Base-by-base conservation (phyloP, 2,888 invertebrate species). In the Nephrotoma appendiculata region DNA sequence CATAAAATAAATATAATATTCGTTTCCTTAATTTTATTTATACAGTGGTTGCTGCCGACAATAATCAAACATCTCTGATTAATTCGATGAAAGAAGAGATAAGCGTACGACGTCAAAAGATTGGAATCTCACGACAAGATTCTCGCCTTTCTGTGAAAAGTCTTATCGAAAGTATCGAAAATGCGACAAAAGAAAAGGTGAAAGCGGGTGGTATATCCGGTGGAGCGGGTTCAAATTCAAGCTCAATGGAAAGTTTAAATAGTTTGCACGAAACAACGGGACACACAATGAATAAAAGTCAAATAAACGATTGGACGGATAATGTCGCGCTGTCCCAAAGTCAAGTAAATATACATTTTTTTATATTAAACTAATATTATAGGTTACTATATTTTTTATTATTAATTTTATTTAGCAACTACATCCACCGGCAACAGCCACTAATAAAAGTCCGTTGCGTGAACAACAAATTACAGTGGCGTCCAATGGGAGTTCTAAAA, bases 101-200 rank as follows among this genome's bases (percentile, higher is more conserved):
- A 90, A 92, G 93, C 87, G 90, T 93, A 88, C 90, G 94, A 88
- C 91, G 93, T 42, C 91, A 91, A 88, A 94, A 94, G 89, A 92
- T 93, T 12, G 92, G 92, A 87, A 88, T 92, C 87, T 90, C 90
- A 87, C 89, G 91, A 4, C 92, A 92, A 88, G 97, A 96, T 90
- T 96, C 96, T 41, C 93, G 96, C 45, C 93, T 97, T 86, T 97
- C 97, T 0, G 98, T 98, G 7, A 98, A 97, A 90, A 96, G 96
- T 86, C 92, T 98, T 44, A 98, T 98, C 88, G 97, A 98, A 90
- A 96, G 96, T 89, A 97, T 98, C 87, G 98, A 98, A 92, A 97
- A 96, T 90, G 95, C 95, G 31, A 95, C 95, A 57, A 96, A 96
- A 91, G 95, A 95, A 89, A 57, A 88, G 88, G 87, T 87, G 12